Conservation (phyloP, 2,797 vertebrate genomes). For the Pempheris klunzingeri region DNA sequence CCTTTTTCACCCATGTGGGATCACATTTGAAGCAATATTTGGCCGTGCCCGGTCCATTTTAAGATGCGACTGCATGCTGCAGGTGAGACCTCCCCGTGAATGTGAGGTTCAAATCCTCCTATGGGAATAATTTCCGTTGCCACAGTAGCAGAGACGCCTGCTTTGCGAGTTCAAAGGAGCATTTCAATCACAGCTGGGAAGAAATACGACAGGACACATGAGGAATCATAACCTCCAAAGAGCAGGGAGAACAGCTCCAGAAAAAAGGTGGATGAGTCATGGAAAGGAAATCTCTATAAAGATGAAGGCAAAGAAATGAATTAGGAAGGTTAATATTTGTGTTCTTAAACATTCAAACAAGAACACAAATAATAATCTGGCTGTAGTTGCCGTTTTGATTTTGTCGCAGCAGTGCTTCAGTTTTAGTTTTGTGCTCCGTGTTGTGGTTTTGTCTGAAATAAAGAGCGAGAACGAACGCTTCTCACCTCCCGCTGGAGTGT, state of each 20-base stretch:
- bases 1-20: background rate
- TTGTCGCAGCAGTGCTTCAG: background rate
- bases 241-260: constrained; percentile 19
- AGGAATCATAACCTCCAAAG: constrained; percentile 13
- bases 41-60: background rate
- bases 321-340: background rate
- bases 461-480: constrained; percentile 4
- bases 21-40: background rate
- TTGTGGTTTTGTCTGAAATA: constrained; percentile 25
- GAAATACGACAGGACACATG: constrained; percentile 30
- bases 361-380: too few relatives aligned
- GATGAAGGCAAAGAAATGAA: background rate
- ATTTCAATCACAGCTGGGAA: constrained; percentile 37
- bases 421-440: constrained; percentile 12
- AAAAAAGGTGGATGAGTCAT: constrained; percentile 19
- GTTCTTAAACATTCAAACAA: constrained; percentile 7
- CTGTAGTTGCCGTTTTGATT: background rate
- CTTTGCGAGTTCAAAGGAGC: constrained; percentile 45
- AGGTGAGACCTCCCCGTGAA: background rate
- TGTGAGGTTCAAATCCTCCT: background rate
- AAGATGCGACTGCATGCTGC: background rate
- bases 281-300: background rate
- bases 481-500: constrained; percentile 33
- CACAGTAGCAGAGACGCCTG: background rate
- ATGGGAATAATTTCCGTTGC: constrained; percentile 12